Evolutionary conservation across 2,888 invertebrate species (phyloP).

Genomic region (Callinectes sapidus): DNA sequence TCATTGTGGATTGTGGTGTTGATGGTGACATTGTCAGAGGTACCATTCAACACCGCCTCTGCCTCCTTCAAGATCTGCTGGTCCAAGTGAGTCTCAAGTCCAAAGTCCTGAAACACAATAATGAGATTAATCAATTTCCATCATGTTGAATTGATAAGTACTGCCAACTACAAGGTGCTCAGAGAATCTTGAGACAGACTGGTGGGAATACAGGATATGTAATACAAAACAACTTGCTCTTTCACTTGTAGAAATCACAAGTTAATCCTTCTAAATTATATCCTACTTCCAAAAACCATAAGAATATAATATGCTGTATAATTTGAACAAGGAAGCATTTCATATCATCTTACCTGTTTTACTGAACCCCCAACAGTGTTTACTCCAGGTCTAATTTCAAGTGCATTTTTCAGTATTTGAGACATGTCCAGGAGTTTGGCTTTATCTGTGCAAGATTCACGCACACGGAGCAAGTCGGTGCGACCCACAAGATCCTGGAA

Average conservation of each 20-base stretch:
- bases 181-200: background rate
- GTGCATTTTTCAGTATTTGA: constrained; percentile 90
- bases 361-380: constrained; percentile 93
- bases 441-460: constrained; percentile 85
- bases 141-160: background rate
- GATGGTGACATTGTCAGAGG: constrained; percentile 83
- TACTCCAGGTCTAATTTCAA: constrained; percentile 91
- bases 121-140: background rate
- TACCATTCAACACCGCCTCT: constrained; percentile 85
- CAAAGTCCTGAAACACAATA: constrained; percentile 83
- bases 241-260: background rate
- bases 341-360: constrained; percentile 79
- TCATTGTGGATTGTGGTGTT: constrained; percentile 91
- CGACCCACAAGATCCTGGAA: constrained; percentile 95
- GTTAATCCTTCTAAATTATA: background rate
- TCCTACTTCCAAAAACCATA: background rate
- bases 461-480: constrained; percentile 89
- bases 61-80: constrained; percentile 85
- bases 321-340: background rate
- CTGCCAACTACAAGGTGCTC: background rate
- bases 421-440: constrained; percentile 90
- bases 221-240: background rate
- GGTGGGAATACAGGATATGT: background rate
- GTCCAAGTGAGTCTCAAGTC: constrained; percentile 88
- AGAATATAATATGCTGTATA: background rate